Evolutionary conservation across 2,113 vertebrate species (phyloP).

Genomic region (Climacteris rufus): DNA sequence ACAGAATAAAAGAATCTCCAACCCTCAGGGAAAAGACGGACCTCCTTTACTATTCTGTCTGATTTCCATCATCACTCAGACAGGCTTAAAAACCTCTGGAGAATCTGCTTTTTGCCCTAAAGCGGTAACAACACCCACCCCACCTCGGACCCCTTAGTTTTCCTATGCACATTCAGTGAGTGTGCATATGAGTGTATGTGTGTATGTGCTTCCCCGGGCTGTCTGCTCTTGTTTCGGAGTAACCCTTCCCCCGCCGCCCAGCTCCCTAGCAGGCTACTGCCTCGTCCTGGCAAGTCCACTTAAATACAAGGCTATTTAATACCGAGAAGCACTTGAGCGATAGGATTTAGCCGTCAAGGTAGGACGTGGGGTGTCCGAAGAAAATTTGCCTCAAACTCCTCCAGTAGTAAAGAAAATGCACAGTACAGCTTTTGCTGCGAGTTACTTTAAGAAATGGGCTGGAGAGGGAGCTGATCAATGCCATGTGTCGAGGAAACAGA

Average conservation of each 20-base stretch:
- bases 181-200: no score
- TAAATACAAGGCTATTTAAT: background rate
- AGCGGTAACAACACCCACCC: background rate
- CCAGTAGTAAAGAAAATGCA: background rate
- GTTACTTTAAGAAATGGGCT: background rate
- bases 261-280: background rate
- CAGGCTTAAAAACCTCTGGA: constrained; percentile 3
- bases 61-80: background rate
- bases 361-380: background rate
- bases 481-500: background rate
- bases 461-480: background rate
- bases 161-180: background rate
- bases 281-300: constrained; percentile 45
- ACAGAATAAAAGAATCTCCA: constrained; percentile 21
- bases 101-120: background rate
- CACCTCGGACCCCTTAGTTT: background rate
- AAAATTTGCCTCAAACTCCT: background rate
- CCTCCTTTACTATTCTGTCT: background rate
- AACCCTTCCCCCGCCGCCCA: background rate
- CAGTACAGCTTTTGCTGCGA: background rate
- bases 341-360: background rate
- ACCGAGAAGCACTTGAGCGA: background rate
- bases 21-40: background rate
- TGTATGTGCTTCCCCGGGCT: background rate
- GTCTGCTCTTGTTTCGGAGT: background rate